Evolutionary conservation across 30 jellyfish, hydroid and myxozoan genomes (phyloP).

Genomic region (Nemopilema nomurai): DNA sequence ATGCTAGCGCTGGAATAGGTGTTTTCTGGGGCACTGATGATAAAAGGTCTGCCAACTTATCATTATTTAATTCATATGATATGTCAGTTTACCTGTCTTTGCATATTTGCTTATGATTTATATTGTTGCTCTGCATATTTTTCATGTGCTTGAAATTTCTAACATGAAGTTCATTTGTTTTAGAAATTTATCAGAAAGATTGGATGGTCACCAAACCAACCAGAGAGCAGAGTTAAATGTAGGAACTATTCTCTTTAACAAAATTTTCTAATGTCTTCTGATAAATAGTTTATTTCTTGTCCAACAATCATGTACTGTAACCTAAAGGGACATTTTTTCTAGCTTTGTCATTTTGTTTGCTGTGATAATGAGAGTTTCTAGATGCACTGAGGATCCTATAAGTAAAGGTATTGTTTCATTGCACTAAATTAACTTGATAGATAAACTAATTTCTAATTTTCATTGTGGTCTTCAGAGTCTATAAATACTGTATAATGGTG

Average conservation of each 20-base stretch:
- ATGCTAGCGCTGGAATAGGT: constrained; percentile 93
- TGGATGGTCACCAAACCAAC: constrained; percentile 80
- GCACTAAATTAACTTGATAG: too few relatives aligned
- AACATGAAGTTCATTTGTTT: background rate
- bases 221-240: constrained; percentile 92
- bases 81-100: background rate
- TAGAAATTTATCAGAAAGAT: constrained; percentile 76
- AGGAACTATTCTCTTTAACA: constrained; percentile 2
- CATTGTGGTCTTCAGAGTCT: too few relatives aligned
- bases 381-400: too few relatives aligned
- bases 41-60: constrained; percentile 58
- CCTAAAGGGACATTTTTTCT: too few relatives aligned
- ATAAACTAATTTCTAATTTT: too few relatives aligned
- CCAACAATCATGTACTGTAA: too few relatives aligned
- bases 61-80: background rate
- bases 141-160: background rate
- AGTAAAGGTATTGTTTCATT: too few relatives aligned
- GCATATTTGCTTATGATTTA: background rate
- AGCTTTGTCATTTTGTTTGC: too few relatives aligned
- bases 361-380: too few relatives aligned
- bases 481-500: too few relatives aligned
- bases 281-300: too few relatives aligned
- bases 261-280: too few relatives aligned
- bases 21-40: constrained; percentile 90
- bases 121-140: background rate